Percentiles rank a stretch among this genome's conserved stretches.
Evolutionary conservation across 2,797 vertebrate species (phyloP).

Genomic region (Danio albolineatus): DNA sequence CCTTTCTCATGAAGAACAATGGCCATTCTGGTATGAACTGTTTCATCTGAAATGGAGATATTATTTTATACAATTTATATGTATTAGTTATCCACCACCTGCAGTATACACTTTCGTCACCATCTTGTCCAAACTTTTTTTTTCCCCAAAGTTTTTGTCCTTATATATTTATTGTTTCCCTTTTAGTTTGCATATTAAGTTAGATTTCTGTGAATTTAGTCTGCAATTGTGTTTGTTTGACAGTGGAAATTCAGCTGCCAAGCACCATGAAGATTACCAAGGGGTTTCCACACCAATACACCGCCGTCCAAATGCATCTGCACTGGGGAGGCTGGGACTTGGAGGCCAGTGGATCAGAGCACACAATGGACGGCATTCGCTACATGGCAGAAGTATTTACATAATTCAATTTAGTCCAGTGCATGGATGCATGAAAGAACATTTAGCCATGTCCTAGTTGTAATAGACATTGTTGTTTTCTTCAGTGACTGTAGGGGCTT

Average conservation of each 20-base stretch:
- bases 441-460: not conserved
- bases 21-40: slow-evolving; percentile 86
- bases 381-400: slow-evolving; percentile 86
- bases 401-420: not conserved
- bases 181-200: not conserved
- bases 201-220: not conserved
- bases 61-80: too few species aligned
- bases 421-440: not conserved
- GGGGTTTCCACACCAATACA: slow-evolving; percentile 78
- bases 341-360: slow-evolving; percentile 90
- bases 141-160: not conserved
- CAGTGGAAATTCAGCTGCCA: slow-evolving; percentile 89
- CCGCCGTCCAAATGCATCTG: slow-evolving; percentile 89
- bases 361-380: slow-evolving; percentile 88
- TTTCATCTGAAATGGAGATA: not conserved
- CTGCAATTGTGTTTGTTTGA: not conserved
- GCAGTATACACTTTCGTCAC: not conserved
- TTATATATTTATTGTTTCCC: not conserved
- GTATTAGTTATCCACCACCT: not conserved
- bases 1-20: slow-evolving; percentile 86
- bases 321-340: slow-evolving; percentile 90
- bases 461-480: slow-evolving; percentile 16
- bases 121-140: not conserved
- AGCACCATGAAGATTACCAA: slow-evolving; percentile 80
- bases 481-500: not conserved